These are phyloP conservation scores for Potamilus streckersoni DNA, from an alignment of 1,140 invertebrate genomes.

Conservation along the genomic window DNA sequence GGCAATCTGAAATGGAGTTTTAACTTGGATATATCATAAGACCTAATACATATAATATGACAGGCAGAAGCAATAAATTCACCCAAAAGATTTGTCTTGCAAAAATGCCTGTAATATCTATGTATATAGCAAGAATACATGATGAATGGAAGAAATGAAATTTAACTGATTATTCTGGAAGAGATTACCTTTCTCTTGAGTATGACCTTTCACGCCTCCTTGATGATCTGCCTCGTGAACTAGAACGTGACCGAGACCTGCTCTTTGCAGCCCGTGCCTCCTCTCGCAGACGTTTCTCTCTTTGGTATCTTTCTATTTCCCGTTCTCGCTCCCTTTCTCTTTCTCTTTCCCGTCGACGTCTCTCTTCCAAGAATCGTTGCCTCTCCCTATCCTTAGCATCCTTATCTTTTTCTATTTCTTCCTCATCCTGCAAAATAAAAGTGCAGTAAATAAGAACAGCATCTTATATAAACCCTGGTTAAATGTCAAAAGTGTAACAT, in stretches of 20 bases:
- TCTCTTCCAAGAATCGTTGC: slow-evolving; percentile 56
- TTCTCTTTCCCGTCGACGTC: slow-evolving; percentile 51
- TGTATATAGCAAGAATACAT: too few relatives aligned
- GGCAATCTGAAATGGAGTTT: too few relatives aligned
- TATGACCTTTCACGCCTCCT: slow-evolving; percentile 62
- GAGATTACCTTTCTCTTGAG: slow-evolving; percentile 76
- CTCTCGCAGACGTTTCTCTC: slow-evolving; percentile 49
- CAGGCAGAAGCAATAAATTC: too few relatives aligned
- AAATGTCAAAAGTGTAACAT: slow-evolving; percentile 1
- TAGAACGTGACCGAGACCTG: slow-evolving; percentile 51
- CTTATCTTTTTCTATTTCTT: slow-evolving; percentile 62
- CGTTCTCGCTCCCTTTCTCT: slow-evolving; percentile 43
- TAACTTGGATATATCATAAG: too few relatives aligned
- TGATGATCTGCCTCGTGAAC: slow-evolving; percentile 63
- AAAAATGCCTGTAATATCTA: too few relatives aligned
- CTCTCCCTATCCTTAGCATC: slow-evolving; percentile 67
- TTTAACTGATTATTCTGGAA: slow-evolving; percentile 3
- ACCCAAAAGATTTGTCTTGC: too few relatives aligned
- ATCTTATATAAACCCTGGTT: neutral
- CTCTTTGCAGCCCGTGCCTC: slow-evolving; percentile 32
- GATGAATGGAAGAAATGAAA: neutral
- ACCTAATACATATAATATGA: too few relatives aligned
- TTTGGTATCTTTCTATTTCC: slow-evolving; percentile 44
- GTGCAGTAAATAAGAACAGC: neutral
- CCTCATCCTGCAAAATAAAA: slow-evolving; percentile 32